Evolutionary conservation across 2,888 invertebrate species (phyloP), one percentile per base, ranked within the genome.

Genomic region (Parnassius orleans): DNA sequence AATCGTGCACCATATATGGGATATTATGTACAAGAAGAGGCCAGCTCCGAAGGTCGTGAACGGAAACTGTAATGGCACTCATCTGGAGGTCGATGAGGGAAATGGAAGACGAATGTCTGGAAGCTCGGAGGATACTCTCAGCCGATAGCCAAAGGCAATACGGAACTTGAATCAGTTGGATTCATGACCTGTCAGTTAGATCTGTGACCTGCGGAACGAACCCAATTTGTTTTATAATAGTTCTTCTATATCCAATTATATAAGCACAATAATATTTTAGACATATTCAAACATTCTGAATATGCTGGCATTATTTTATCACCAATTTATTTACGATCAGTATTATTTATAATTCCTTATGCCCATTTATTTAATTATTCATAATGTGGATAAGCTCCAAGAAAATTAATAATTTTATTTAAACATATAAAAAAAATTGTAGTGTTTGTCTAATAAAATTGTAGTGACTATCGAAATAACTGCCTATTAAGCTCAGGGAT

Each of bases 1-100:
- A 90, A 99, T 99, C 93, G 99, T 99, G 79, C 98, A 98, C 91
- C 99, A 99, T 94, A 98, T 99, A 92, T 96, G 98, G 95, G 99
- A 99, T 93, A 95, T 98, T 81, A 95, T 99, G 92, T 95, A 90
- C 79, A 91, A 90, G 88, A 91, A 88, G 78, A 78, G 85, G 51
- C 68, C 81, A 12, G 72, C 77, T 60, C 42, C 10, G 61, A 76
- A 77, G 71, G 69, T 81, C 60, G 74, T 81, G 55, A 86, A 87
- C 71, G 91, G 92, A 43, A 77, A 77, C 10, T 84, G 85, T 75
- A 89, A 87, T 71, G 87, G 86, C 24, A 74, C 72, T 19, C 84
- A 82, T 59, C 76, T 77, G 64, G 87, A 86, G 62, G 80, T 79
- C 52, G 89, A 86, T 10, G 83, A 82, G 42, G 66, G 72, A 11